Evolutionary conservation across 1,140 invertebrate species (phyloP).

Genomic region (Mamestra configurata): DNA sequence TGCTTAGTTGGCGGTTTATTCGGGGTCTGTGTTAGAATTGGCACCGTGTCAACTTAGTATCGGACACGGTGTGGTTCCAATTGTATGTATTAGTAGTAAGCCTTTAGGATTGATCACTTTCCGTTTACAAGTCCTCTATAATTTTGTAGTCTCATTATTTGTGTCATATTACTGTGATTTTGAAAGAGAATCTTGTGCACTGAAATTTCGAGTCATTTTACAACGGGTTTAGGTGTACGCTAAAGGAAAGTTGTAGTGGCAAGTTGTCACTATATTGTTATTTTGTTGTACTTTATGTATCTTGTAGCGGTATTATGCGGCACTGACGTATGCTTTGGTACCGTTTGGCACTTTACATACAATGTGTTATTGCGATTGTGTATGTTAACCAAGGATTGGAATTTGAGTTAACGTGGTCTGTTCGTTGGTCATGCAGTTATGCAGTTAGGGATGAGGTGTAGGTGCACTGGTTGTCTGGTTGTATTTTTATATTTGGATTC

Average conservation of each 20-base stretch:
- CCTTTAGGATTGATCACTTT: slow-evolving; percentile 3
- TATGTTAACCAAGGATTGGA: not conserved
- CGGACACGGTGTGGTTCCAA: not conserved
- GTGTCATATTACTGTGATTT: not conserved
- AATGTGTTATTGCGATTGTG: not conserved
- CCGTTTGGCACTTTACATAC: not conserved
- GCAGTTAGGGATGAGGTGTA: not conserved
- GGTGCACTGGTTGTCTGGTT: too few species aligned
- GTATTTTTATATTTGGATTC: too few species aligned
- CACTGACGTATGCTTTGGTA: not conserved
- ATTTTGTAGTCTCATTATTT: not conserved
- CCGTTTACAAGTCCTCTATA: not conserved
- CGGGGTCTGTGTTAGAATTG: slow-evolving; percentile 31
- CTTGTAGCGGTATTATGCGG: not conserved
- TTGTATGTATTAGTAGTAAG: not conserved
- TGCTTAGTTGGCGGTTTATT: slow-evolving; percentile 45
- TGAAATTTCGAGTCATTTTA: not conserved
- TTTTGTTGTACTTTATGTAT: not conserved
- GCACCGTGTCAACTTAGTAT: slow-evolving; percentile 47
- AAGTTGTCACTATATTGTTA: not conserved
- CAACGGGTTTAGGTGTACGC: not conserved
- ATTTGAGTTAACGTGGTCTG: not conserved
- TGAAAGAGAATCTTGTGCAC: not conserved
- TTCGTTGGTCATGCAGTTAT: not conserved
- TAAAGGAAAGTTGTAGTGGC: not conserved